phyloP scores from a whole-genome alignment of 2,113 vertebrate species.

The Calyptommatus sinebrachiatus region DNA sequence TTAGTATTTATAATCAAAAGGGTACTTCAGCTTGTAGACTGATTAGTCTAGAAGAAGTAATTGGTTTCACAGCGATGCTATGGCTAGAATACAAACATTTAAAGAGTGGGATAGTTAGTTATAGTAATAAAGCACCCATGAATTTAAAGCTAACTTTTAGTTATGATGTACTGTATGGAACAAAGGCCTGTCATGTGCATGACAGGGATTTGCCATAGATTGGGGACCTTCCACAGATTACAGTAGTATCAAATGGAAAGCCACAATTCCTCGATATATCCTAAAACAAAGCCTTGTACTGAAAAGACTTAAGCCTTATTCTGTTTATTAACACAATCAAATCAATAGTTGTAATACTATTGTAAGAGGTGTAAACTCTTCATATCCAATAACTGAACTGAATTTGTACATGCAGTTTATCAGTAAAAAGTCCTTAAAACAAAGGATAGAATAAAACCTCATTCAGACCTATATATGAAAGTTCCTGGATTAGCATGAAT shows the following conservation, averaged over 20 bases:
- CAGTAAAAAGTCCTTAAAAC: not conserved
- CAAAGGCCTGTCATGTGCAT: no score
- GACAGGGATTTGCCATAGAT: no score
- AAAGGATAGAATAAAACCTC: not conserved
- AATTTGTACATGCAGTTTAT: not conserved
- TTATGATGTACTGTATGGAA: no score
- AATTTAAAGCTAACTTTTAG: not conserved
- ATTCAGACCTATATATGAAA: not conserved
- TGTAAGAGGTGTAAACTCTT: not conserved
- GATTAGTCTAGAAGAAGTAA: slow-evolving; percentile 27
- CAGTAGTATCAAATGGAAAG: no score
- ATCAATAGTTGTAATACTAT: slow-evolving; percentile 7
- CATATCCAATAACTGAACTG: not conserved
- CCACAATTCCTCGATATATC: no score
- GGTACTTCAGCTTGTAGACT: slow-evolving; percentile 4
- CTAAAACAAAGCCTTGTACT: no score
- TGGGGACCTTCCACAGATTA: no score
- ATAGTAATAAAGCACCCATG: not conserved
- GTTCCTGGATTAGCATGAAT: no score
- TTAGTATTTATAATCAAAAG: slow-evolving; percentile 10
- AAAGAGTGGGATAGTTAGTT: slow-evolving; percentile 8
- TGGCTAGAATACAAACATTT: slow-evolving; percentile 26
- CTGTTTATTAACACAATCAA: slow-evolving; percentile 18
- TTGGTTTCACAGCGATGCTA: slow-evolving; percentile 57
- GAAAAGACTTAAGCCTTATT: not conserved